Conservation (phyloP, 2,888 invertebrate species). For the Neoscelio sp. region DNA sequence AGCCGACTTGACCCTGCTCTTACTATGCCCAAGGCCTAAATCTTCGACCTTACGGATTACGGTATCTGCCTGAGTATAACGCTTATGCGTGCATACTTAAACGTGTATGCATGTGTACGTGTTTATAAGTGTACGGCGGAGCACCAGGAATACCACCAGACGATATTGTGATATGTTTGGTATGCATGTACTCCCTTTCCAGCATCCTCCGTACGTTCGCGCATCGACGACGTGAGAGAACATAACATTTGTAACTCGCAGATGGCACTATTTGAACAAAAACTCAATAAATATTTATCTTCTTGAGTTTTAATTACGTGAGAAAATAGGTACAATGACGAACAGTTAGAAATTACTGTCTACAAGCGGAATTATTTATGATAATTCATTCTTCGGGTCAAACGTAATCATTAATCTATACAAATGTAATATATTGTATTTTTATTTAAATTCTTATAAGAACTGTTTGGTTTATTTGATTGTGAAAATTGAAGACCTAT, state of each 20-base stretch:
- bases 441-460: too few relatives aligned
- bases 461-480: too few relatives aligned
- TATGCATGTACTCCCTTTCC: conserved; percentile 43
- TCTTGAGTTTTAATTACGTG: conserved; percentile 36
- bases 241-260: conserved; percentile 8
- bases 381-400: conserved; percentile 23
- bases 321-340: conserved; percentile 1
- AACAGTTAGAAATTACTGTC: conserved; percentile 37
- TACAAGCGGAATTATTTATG: background rate
- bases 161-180: conserved; percentile 43
- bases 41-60: conserved; percentile 58
- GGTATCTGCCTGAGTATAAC: conserved; percentile 27
- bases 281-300: conserved; percentile 27
- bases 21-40: conserved; percentile 45
- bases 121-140: background rate
- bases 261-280: conserved; percentile 31
- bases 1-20: conserved; percentile 42
- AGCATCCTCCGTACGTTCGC: conserved; percentile 37
- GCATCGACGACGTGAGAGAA: conserved; percentile 38
- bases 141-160: conserved; percentile 17
- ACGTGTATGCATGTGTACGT: too few relatives aligned
- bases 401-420: too few relatives aligned
- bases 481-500: too few relatives aligned
- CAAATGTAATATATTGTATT: too few relatives aligned
- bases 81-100: background rate